These are phyloP conservation scores for Ptychobarbus kaznakovi DNA, from an alignment of 2,797 vertebrate species.

Conservation along the genomic window DNA sequence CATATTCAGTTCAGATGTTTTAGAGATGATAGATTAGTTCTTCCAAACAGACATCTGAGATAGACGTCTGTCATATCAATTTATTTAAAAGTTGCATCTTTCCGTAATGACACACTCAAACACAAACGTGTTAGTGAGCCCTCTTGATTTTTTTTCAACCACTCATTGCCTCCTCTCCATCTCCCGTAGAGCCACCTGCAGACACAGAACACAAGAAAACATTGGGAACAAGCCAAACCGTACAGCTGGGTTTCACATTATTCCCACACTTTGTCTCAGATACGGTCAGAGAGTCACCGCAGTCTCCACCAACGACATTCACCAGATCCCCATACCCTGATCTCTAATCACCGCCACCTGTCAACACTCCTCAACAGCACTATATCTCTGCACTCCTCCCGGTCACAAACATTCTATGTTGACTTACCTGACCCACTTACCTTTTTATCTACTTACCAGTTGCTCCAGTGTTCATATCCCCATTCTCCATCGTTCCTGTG, in stretches of 20 bases:
- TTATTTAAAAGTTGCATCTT: neutral
- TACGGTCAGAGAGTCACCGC: neutral
- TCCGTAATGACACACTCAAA: neutral
- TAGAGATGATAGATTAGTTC: neutral
- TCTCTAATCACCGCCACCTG: no score
- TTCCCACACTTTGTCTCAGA: slow-evolving; percentile 33
- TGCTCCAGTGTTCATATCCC: no score
- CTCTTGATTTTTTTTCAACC: neutral
- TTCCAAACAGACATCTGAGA: slow-evolving; percentile 22
- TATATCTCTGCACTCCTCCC: no score
- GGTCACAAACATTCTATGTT: no score
- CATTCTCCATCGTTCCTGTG: no score
- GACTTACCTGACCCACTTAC: no score
- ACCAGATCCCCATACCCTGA: no score
- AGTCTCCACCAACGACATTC: no score
- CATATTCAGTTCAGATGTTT: neutral
- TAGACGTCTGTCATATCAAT: slow-evolving; percentile 29
- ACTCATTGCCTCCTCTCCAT: neutral
- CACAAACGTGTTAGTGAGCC: neutral
- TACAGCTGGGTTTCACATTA: slow-evolving; percentile 24
- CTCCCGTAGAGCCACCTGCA: slow-evolving; percentile 12
- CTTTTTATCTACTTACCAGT: no score
- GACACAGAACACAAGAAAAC: slow-evolving; percentile 28
- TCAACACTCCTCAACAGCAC: no score
- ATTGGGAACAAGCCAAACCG: neutral